Conservation (phyloP, 1,140 invertebrate genomes). For the Saxidomus purpurata region DNA sequence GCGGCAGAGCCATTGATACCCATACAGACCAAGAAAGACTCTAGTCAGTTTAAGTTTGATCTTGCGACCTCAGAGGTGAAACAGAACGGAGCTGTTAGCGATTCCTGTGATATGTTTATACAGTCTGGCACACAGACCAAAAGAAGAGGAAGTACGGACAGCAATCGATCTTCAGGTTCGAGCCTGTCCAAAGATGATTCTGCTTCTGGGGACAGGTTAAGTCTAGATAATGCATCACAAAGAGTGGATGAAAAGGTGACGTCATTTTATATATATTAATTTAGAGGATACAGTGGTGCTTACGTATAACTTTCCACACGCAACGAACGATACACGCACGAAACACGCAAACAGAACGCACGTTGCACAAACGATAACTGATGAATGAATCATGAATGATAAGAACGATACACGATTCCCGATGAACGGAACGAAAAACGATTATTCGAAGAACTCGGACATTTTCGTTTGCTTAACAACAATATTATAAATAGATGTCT, state of each 20-base stretch:
- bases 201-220: conserved; percentile 35
- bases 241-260: conserved; percentile 78
- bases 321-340: no score
- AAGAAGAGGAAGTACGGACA: conserved; percentile 63
- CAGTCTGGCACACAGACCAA: not conserved
- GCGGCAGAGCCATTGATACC: conserved; percentile 15
- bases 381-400: no score
- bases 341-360: no score
- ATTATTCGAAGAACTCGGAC: no score
- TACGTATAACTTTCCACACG: no score
- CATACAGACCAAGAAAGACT: not conserved
- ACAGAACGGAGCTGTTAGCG: not conserved
- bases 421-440: no score
- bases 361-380: no score
- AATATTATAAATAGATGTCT: no score
- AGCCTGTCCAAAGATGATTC: conserved; percentile 70
- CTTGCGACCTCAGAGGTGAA: not conserved
- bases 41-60: conserved; percentile 46
- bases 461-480: no score
- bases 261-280: no score
- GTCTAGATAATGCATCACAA: conserved; percentile 73
- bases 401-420: no score
- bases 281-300: no score
- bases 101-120: conserved; percentile 23
- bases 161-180: conserved; percentile 73